Evolutionary conservation across 2,113 vertebrate species (phyloP), one percentile per base, ranked within the genome.

Genomic region (Xiphophorus hellerii): DNA sequence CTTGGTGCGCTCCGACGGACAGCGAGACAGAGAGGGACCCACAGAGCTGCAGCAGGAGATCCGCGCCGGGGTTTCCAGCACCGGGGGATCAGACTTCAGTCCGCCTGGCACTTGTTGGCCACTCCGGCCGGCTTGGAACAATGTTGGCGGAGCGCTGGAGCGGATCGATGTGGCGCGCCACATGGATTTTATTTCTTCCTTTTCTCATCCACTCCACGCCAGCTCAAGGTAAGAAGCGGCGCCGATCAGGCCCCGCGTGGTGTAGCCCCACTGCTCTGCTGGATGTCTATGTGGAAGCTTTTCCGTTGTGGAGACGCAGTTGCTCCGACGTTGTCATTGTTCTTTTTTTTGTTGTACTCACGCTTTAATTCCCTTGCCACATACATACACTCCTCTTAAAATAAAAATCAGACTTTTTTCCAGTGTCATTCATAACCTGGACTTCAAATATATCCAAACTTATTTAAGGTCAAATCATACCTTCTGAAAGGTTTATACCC

Each of bases 171-270:
- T 85, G 90, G 91, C 89, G 88, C 80, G 86, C 85, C 84, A 87
- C 91, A 89, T 94, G 94, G 94, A 95, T 94, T 92, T 89, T 95
- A 94, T 91, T 87, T 83, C 83, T 93, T 75, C 84, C 87, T 82
- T 72, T 90, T 83, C 67, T 92, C 62, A 76, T 88, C 69, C 88
- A 88, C 82, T 87, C 74, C 84, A 69, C 92, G 8, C 74, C 62
- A 70, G 91, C 93, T 82, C 94, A 95, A 94, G 94, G 94, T 95
- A 93, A 90, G 89, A 69, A 39, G 35, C 65, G 33, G 60, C 58
- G 29, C 54, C 42, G 60, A 29, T 44, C 51, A 60, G 66, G 60
- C 71, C 68, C 3, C 71, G 39, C 10, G 33, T 71, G 70, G 28
- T 60, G 9, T 4, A 10, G 67, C 39, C 30, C 4, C 14, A 10